Percentiles rank a stretch among this genome's conserved stretches.
phyloP scores from a whole-genome alignment of 1,140 invertebrate genomes.

The Heliconius hermathena region DNA sequence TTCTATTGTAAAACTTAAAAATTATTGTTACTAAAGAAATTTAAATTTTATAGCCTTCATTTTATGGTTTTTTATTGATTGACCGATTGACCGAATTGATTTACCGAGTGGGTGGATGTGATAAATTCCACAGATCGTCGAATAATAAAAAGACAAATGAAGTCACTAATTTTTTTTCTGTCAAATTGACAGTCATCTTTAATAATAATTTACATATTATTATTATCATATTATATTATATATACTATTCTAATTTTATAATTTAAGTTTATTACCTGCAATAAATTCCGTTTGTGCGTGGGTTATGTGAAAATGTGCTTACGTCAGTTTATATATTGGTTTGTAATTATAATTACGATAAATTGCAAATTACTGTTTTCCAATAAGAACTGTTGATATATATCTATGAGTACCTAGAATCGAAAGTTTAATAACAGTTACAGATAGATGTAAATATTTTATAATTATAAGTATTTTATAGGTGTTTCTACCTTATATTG shows the following conservation, averaged over 20 bases:
- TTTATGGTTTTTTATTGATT: constrained; percentile 15
- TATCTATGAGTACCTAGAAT: background rate
- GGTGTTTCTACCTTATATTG: too few species aligned
- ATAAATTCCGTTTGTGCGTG: background rate
- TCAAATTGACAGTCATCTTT: constrained; percentile 9
- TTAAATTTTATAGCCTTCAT: background rate
- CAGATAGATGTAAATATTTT: too few species aligned
- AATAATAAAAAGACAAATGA: constrained; percentile 31
- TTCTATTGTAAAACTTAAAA: background rate
- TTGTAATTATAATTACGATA: background rate
- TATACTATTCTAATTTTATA: background rate
- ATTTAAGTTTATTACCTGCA: background rate
- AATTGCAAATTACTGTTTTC: background rate
- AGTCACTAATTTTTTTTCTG: constrained; percentile 1
- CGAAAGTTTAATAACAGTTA: too few species aligned
- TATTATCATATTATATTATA: background rate
- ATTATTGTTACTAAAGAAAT: background rate
- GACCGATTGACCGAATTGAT: background rate
- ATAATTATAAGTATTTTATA: too few species aligned
- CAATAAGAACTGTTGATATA: background rate
- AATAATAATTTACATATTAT: constrained; percentile 10
- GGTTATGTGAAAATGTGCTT: background rate
- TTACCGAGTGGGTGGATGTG: constrained; percentile 23
- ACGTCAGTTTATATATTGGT: constrained; percentile 2
- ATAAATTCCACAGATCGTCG: constrained; percentile 19